phyloP scores from a whole-genome alignment of 2,797 vertebrate genomes.

The Acanthurus lineatus region DNA sequence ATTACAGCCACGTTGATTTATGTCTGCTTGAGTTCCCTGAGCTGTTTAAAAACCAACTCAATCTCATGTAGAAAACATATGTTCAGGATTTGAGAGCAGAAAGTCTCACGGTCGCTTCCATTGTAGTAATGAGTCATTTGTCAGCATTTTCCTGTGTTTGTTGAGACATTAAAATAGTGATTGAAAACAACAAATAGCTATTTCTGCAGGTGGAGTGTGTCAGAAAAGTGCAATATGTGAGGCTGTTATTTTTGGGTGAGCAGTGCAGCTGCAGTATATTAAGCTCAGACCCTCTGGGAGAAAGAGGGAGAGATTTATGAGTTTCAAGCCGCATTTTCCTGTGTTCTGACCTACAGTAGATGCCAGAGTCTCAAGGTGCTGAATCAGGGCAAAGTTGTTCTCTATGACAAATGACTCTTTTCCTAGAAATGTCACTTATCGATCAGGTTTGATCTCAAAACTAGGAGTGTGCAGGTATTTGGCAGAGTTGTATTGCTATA shows the following conservation, averaged over 20 bases:
- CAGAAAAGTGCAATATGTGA: constrained; percentile 3
- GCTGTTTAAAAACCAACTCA: constrained; percentile 35
- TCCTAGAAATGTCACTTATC: constrained; percentile 53
- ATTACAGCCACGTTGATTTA: constrained; percentile 57
- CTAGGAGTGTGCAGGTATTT: not conserved
- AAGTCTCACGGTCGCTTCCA: constrained; percentile 7
- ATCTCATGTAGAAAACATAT: constrained; percentile 25
- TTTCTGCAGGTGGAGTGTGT: constrained; percentile 31
- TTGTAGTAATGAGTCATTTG: constrained; percentile 22
- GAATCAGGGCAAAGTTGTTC: constrained; percentile 39
- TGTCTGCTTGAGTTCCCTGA: constrained; percentile 36
- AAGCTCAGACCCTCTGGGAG: constrained; percentile 14
- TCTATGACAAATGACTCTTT: constrained; percentile 48
- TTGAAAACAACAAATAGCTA: constrained; percentile 7
- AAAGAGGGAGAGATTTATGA: constrained; percentile 46
- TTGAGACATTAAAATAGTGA: not conserved
- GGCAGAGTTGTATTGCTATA: not conserved
- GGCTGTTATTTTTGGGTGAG: not conserved
- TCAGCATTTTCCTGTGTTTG: constrained; percentile 14
- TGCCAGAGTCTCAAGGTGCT: constrained; percentile 44
- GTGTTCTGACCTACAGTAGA: constrained; percentile 15
- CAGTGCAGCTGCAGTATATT: constrained; percentile 37
- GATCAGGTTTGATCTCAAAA: constrained; percentile 43
- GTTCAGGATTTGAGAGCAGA: not conserved
- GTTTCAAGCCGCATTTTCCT: constrained; percentile 23